Conservation (phyloP, 2,113 vertebrate genomes). For the Picathartes gymnocephalus region DNA sequence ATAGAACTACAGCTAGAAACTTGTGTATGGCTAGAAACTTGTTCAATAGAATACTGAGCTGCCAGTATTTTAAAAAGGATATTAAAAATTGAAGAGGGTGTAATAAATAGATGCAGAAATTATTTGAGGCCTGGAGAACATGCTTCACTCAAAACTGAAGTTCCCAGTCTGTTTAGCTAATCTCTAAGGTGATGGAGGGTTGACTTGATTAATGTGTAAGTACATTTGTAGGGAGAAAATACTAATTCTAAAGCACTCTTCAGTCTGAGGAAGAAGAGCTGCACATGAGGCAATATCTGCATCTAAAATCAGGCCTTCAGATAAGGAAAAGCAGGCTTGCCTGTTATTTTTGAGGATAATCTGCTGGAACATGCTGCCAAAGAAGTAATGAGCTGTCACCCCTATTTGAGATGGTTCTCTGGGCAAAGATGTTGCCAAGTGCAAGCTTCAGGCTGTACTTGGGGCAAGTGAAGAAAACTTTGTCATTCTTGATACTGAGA, state of each 20-base stretch:
- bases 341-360: not conserved
- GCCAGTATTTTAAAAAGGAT: not conserved
- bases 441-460: not conserved
- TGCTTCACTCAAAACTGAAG: constrained; percentile 15
- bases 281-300: not conserved
- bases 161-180: constrained; percentile 16
- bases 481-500: not conserved
- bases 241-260: constrained; percentile 5
- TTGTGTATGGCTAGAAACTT: not conserved
- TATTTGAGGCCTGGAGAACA: not conserved
- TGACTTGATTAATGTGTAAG: constrained; percentile 23
- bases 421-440: not conserved
- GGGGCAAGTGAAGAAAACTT: not conserved
- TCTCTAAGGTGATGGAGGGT: not conserved
- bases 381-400: not conserved
- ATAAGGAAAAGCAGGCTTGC: not conserved
- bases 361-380: not conserved
- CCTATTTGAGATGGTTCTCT: not conserved
- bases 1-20: not conserved
- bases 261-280: not conserved
- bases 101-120: constrained; percentile 22
- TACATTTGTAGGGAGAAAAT: not conserved
- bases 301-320: not conserved
- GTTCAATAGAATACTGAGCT: not conserved
- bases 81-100: not conserved